A percentile compares a stretch with the other conserved stretches of the same genome.
phyloP scores from a whole-genome alignment of 2,797 vertebrate species.

The Gymnopithys bicolor region DNA sequence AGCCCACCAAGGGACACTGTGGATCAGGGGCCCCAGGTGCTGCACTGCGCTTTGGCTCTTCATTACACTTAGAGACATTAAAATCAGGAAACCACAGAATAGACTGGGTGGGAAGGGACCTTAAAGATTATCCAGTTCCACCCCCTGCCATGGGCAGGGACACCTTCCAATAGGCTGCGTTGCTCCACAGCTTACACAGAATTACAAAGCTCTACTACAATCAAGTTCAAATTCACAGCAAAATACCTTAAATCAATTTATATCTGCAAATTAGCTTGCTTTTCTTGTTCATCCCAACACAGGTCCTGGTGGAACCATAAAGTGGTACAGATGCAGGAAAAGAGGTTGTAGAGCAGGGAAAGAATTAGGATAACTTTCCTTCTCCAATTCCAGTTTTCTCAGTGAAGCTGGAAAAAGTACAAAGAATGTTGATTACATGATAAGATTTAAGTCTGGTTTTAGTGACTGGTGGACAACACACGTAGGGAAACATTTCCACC shows the following conservation, averaged over 20 bases:
- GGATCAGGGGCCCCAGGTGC: neutral
- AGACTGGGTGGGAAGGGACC: rapidly evolving
- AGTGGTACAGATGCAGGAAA: neutral
- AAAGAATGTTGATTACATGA: neutral
- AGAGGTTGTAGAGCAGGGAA: neutral
- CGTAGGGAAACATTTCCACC: rapidly evolving
- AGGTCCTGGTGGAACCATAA: neutral
- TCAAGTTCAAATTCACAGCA: neutral
- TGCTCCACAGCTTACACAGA: neutral
- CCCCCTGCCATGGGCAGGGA: neutral
- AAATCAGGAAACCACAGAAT: neutral
- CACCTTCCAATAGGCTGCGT: neutral
- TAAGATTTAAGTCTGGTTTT: neutral
- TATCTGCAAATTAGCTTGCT: neutral
- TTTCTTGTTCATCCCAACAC: neutral
- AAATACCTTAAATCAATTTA: neutral
- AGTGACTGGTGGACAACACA: neutral
- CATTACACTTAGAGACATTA: rapidly evolving
- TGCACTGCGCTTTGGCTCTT: neutral
- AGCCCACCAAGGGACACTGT: neutral
- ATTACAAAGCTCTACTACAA: neutral
- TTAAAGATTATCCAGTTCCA: neutral
- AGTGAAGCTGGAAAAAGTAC: neutral
- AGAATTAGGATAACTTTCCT: neutral
- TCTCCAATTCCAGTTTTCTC: neutral